Base-by-base conservation (phyloP, 2,113 vertebrate species). In the Pseudois nayaur region DNA sequence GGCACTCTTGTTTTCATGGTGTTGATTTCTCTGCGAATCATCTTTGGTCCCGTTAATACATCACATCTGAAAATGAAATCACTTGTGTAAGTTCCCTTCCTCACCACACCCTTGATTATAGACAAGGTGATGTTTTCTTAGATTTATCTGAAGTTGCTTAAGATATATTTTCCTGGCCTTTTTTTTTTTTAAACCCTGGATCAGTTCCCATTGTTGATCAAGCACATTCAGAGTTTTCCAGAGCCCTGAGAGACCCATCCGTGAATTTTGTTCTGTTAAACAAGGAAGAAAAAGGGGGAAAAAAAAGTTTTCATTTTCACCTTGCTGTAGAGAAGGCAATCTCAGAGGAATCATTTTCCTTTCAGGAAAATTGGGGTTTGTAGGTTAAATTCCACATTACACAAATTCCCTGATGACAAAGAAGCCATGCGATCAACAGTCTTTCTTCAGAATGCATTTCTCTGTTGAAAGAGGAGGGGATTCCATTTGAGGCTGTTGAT, bases 41-140 rank as follows among this genome's bases (percentile, higher is more conserved):
- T 97, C 89, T 85, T 98, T 71, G 33, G 79, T 5, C 2, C 83
- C 95, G 82, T 93, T 97, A 95, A 91, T 87, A 87, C 95, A 88
- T 76, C 96, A 90, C 84, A 85, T 96, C 62, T 87, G 97, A 98
- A 98, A 97, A 62, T 89, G 60, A 97, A 98, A 96, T 97, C 62
- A n/a, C 50, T 79, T 88, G 84, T 62, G 4, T 43, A 94, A 97
- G 45, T 94, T 98, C 92, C 91, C 83, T 57, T 43, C 45, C 15
- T 57, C 27, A 8, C 91, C 60, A 71, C 59, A 25, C 93, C 89
- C 92, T 86, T 64, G 84, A 57, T 98, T 93, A 48, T 90, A 95
- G 94, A 89, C 92, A 97, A 97, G 97, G 95, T 91, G 94, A 82
- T 5, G 3, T 97, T 97, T 96, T 90, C 92, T 94, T 93, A 62